A percentile compares a stretch with the other conserved stretches of the same genome.
These are phyloP conservation scores for Taphrorychus bicolor DNA, from an alignment of 2,888 invertebrate genomes.

Conservation along the genomic window DNA sequence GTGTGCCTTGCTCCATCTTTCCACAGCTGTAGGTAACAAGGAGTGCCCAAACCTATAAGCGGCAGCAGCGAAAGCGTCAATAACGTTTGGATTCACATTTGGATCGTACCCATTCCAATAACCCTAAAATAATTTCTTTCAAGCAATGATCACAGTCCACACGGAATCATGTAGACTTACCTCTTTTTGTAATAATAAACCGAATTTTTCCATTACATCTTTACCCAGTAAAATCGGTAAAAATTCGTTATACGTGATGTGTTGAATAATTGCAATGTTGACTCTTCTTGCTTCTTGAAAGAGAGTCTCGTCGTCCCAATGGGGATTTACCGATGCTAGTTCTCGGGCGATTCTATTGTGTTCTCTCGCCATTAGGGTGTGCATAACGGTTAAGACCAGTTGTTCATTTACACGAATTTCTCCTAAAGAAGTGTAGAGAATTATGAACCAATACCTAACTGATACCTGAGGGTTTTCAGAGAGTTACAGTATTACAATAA, in stretches of 20 bases:
- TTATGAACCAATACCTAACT: too few species aligned
- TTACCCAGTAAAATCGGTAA: slow-evolving; percentile 87
- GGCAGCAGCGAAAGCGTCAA: slow-evolving; percentile 90
- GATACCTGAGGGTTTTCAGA: too few species aligned
- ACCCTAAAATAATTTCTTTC: slow-evolving; percentile 61
- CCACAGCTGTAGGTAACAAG: slow-evolving; percentile 86
- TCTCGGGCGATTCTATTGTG: slow-evolving; percentile 86
- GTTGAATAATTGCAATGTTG: slow-evolving; percentile 86
- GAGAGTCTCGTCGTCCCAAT: slow-evolving; percentile 92
- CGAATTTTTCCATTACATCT: slow-evolving; percentile 91
- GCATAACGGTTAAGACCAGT: slow-evolving; percentile 88
- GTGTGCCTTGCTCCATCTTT: slow-evolving; percentile 94
- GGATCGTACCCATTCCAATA: slow-evolving; percentile 86
- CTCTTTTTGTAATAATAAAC: slow-evolving; percentile 81
- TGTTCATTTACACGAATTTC: slow-evolving; percentile 94
- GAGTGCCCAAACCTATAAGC: slow-evolving; percentile 94
- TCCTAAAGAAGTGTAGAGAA: slow-evolving; percentile 61
- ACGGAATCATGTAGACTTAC: slow-evolving; percentile 59
- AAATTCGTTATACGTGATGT: slow-evolving; percentile 90
- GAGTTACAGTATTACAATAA: too few species aligned
- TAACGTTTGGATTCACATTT: slow-evolving; percentile 85
- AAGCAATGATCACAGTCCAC: too few species aligned
- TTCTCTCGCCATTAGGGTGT: slow-evolving; percentile 88
- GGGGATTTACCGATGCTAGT: slow-evolving; percentile 82
- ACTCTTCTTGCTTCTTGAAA: slow-evolving; percentile 88